Base-by-base conservation (phyloP, 2,797 vertebrate species). In the Argentina silus region DNA sequence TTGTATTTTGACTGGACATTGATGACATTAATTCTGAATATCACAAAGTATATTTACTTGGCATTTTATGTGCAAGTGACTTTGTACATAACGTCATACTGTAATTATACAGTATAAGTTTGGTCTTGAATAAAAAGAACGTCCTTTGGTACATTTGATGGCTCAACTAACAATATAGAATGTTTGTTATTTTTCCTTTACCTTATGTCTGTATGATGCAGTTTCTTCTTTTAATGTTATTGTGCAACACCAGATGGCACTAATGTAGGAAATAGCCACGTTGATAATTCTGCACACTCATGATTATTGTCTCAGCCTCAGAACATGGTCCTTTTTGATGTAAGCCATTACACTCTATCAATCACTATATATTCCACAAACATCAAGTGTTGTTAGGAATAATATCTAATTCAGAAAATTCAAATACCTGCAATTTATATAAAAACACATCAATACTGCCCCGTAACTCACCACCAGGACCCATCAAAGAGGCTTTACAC, bases 171-270 rank as follows among this genome's bases (percentile, higher is more conserved):
- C 27, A 12, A 48, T 48, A 48, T 48, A 48, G 47, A n/a, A 12
- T 48, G 47, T 48, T 48, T 48, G 1, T 48, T 48, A 1, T 8
- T 6, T 6, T 4, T 4, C 51, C n/a, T 53, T 51, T 15, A n/a
- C 50, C 50, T 51, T n/a, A 53, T 42, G 5, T 42, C 11, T 36
- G 59, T 47, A 47, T 19, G 23, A 19, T 21, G 19, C n/a, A 66
- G 44, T 66, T 6, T 57, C 2, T 60, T 55, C 15, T 55, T 55
- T 55, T 62, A 56, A 67, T 57, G 47, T 15, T n/a, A 11, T 36
- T n/a, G 23, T 62, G 21, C 67, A 76, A 74, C 83, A 85, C 81
- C 84, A 87, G 83, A 73, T 84, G 84, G 85, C 77, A 59, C 67
- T 60, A 61, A 42, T 72, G 67, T 50, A 73, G 69, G 66, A 67